phyloP scores from a whole-genome alignment of 2,797 vertebrate species.

The Dallia pectoralis region DNA sequence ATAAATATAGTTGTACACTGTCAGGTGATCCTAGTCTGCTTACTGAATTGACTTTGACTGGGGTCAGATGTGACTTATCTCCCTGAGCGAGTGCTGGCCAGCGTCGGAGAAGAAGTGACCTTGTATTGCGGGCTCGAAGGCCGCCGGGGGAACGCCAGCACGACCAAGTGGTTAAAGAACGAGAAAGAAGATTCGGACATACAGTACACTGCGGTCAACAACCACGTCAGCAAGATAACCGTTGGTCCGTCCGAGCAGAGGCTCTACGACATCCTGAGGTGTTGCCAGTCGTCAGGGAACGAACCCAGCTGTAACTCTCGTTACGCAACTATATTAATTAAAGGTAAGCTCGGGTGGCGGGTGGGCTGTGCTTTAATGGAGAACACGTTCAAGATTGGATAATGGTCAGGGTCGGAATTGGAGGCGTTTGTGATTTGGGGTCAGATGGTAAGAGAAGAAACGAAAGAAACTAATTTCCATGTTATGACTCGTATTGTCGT shows the following conservation, averaged over 20 bases:
- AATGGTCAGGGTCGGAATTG: neutral
- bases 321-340: constrained; percentile 85
- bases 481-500: neutral
- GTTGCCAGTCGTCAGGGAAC: constrained; percentile 71
- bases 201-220: constrained; percentile 76
- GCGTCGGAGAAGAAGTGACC: constrained; percentile 78
- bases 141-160: constrained; percentile 64
- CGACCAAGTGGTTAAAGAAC: constrained; percentile 84
- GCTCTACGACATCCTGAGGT: constrained; percentile 82
- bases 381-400: no score
- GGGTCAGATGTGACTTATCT: constrained; percentile 81
- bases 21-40: neutral
- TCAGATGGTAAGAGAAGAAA: no score
- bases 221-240: constrained; percentile 81
- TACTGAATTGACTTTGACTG: constrained; percentile 7
- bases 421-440: no score
- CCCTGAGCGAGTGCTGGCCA: constrained; percentile 77
- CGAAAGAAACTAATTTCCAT: no score
- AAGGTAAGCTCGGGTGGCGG: constrained; percentile 72
- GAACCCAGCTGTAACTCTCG: constrained; percentile 66
- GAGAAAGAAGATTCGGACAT: constrained; percentile 68
- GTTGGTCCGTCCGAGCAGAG: constrained; percentile 72
- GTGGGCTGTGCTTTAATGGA: neutral
- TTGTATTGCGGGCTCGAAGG: constrained; percentile 85
- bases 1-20: no score